Conservation (phyloP, 2,888 invertebrate species). For the Drosophila cracens region DNA sequence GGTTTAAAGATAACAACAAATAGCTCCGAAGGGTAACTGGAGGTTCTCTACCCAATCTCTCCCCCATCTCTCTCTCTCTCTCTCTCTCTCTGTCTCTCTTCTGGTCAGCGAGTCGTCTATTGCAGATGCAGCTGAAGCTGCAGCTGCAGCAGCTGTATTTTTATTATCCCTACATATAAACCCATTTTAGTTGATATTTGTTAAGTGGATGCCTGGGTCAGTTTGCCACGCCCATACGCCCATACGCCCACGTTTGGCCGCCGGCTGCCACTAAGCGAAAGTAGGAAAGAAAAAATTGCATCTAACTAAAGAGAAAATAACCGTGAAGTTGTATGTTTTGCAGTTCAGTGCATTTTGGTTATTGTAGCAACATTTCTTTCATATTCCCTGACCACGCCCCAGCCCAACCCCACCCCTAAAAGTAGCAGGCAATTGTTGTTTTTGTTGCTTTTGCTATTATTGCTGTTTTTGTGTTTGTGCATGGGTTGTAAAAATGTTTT, state of each 20-base stretch:
- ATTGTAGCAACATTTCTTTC: constrained; percentile 60
- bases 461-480: constrained; percentile 51
- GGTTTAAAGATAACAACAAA: constrained; percentile 21
- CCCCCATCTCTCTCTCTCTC: neutral
- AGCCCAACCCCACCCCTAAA: neutral
- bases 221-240: constrained; percentile 31
- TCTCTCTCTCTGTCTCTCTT: neutral
- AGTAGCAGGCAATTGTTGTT: constrained; percentile 35
- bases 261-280: constrained; percentile 13
- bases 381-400: constrained; percentile 37
- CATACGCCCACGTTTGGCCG: neutral
- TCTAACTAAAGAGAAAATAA: constrained; percentile 72
- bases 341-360: constrained; percentile 77
- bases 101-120: constrained; percentile 18
- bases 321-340: constrained; percentile 78
- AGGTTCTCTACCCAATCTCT: neutral
- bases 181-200: constrained; percentile 72
- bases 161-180: constrained; percentile 74
- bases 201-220: constrained; percentile 63
- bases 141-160: constrained; percentile 50
- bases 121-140: constrained; percentile 33
- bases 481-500: constrained; percentile 66
- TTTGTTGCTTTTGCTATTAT: constrained; percentile 20
- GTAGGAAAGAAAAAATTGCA: constrained; percentile 41
- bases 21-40: neutral